These are phyloP conservation scores for Ranitomeya imitator DNA, from an alignment of 2,113 vertebrate species.

Conservation along the genomic window DNA sequence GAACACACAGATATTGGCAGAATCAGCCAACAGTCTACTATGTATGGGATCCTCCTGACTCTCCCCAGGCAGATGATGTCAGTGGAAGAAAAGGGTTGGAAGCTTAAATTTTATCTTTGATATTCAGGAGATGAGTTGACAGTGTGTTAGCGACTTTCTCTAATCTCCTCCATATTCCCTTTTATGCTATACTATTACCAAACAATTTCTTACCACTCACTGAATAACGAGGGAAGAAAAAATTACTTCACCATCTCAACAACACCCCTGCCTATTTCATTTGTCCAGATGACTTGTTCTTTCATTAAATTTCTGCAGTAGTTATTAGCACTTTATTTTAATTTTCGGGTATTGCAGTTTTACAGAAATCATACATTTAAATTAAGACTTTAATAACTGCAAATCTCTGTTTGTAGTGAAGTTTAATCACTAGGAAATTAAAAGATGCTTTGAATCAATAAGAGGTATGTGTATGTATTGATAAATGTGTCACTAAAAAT, in stretches of 20 bases:
- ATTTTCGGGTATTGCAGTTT: constrained; percentile 38
- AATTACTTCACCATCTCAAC: constrained; percentile 16
- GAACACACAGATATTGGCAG: too few species aligned
- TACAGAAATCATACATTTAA: constrained; percentile 35
- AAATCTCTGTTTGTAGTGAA: constrained; percentile 29
- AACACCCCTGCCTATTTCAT: constrained; percentile 35
- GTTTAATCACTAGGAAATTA: constrained; percentile 40
- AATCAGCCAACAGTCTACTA: too few species aligned
- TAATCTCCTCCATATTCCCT: too few species aligned
- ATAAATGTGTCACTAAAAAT: constrained; percentile 26
- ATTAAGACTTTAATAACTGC: constrained; percentile 43
- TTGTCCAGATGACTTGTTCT: constrained; percentile 48
- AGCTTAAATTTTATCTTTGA: too few species aligned
- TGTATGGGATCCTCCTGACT: too few species aligned
- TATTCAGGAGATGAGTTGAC: too few species aligned
- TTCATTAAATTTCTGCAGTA: constrained; percentile 49
- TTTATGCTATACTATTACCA: not conserved
- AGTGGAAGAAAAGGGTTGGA: too few species aligned
- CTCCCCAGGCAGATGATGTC: too few species aligned
- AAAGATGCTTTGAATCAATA: constrained; percentile 16
- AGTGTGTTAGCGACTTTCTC: too few species aligned
- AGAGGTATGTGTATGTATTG: constrained; percentile 19
- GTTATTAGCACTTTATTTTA: constrained; percentile 49
- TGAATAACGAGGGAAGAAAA: not conserved
- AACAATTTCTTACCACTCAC: not conserved